Base-by-base conservation (phyloP, 2,113 vertebrate species). In the Pampusana beccarii region DNA sequence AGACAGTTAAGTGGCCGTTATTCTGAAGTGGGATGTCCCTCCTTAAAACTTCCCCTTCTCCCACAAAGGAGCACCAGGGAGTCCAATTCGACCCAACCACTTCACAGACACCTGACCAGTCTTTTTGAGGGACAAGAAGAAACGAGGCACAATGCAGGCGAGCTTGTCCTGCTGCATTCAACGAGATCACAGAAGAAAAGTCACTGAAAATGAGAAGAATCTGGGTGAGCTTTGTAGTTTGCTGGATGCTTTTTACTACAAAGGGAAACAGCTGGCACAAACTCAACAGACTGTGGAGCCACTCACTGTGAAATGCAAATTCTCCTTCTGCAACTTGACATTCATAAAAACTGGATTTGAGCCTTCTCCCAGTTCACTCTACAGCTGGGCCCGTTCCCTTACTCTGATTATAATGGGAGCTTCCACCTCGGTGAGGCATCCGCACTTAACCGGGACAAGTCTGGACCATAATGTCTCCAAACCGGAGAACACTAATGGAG, bases 131-230 rank as follows among this genome's bases (percentile, higher is more conserved):
- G 57, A 28, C 46, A 16, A 53, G 57, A 67, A 75, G 29, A 71
- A 80, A 64, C 0, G 2, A 42, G 70, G 42, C 31, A 23, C 17
- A 18, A 38, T 0, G 1, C 28, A 29, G 44, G 31, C 9, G 0
- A 67, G 17, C 21, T 34, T 24, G 50, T 51, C 86, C 40, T 40
- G 29, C 36, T 24, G 16, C 2, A 33, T 13, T 83, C 56, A 44
- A 11, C 69, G 17, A 38, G 50, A 64, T 40, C 10, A 2, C 54
- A 78, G 3, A 58, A 64, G 56, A 54, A n/a, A 73, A 89, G 66
- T 31, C 48, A 16, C 34, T 19, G 88, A 53, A 79, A 93, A 93
- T 29, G 44, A 46, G 80, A 74, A 89, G 85, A 82, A 82, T 73
- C 80, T 79, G 92, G 75, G 65, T 6, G 31, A 73, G 80, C 88